Evolutionary conservation across 2,797 vertebrate genomes (phyloP), one percentile per base, ranked within the genome.

Genomic region (Oreortyx pictus): DNA sequence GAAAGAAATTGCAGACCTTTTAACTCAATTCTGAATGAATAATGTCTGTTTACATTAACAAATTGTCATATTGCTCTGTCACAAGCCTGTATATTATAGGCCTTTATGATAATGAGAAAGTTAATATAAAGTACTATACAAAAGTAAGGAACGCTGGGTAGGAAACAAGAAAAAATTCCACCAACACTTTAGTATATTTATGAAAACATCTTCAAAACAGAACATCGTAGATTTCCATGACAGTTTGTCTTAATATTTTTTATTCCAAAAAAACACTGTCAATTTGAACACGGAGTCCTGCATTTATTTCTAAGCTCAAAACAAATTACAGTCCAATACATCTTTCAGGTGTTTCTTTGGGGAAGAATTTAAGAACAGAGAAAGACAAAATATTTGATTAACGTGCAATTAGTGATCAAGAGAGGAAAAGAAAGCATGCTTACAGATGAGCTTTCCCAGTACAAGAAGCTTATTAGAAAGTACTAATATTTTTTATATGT

Each of bases 1-100:
- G 49, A 95, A 95, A 96, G 6, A 90, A 84, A 77, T 85, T 65
- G 61, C 20, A 89, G 50, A 89, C 81, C 12, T 2, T 66, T 89
- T 88, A 76, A 52, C 27, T 10, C 12, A 15, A 39, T 56, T 88
- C 37, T 54, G 50, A 76, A 89, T 61, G 35, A 59, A 11, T 33
- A 67, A 2, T 16, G 74, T 15, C 47, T 27, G 5, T 49, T 93
- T 60, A 49, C 25, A 78, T 35, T 19, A 25, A 60, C 72, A 29
- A 78, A 80, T 0, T 5, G 10, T 68, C 43, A 66, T 47, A 84
- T 5, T 67, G 29, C 18, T 84, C 62, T 17, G 14, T n/a, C 23
- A 37, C 16, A 72, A 88, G 19, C 47, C 64, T 62, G 22, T 11
- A 54, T 35, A 88, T 62, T 15, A 66, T 2, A 60, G 16, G 11